A percentile compares a stretch with the other conserved stretches of the same genome.
phyloP scores from a whole-genome alignment of 2,888 invertebrate genomes.

The Beris morrisii region DNA sequence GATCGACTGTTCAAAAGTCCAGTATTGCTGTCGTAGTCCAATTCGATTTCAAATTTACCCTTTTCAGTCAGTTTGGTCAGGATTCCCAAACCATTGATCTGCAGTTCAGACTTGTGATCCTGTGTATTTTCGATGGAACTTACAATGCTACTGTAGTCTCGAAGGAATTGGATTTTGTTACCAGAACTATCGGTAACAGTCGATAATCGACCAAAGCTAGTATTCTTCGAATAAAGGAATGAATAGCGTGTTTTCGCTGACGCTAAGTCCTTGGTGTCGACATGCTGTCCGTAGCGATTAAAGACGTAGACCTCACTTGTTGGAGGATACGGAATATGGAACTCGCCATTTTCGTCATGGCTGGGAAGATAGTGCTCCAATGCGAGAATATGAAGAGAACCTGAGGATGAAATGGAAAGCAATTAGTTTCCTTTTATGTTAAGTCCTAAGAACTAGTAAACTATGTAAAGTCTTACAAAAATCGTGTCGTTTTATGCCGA shows the following conservation, averaged over 20 bases:
- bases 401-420: constrained; percentile 50
- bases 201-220: constrained; percentile 90
- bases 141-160: constrained; percentile 90
- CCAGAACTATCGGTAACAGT: constrained; percentile 94
- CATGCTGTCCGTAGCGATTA: constrained; percentile 94
- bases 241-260: constrained; percentile 94
- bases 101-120: constrained; percentile 88
- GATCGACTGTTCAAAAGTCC: constrained; percentile 84
- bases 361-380: constrained; percentile 84
- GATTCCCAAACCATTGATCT: constrained; percentile 90
- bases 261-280: constrained; percentile 89
- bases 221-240: constrained; percentile 95
- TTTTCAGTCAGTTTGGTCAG: constrained; percentile 86
- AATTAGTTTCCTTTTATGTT: no score
- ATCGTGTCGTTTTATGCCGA: no score
- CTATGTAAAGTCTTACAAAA: no score
- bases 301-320: constrained; percentile 93
- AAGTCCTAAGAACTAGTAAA: no score
- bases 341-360: constrained; percentile 86
- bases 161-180: constrained; percentile 85
- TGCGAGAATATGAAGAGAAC: constrained; percentile 80
- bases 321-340: constrained; percentile 90
- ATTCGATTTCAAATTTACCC: constrained; percentile 83
- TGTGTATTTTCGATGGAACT: constrained; percentile 94
- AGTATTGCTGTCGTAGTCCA: constrained; percentile 88